Evolutionary conservation across 53 echinoderm and acorn worm species (phyloP).

Genomic region (Stichopus horrens): DNA sequence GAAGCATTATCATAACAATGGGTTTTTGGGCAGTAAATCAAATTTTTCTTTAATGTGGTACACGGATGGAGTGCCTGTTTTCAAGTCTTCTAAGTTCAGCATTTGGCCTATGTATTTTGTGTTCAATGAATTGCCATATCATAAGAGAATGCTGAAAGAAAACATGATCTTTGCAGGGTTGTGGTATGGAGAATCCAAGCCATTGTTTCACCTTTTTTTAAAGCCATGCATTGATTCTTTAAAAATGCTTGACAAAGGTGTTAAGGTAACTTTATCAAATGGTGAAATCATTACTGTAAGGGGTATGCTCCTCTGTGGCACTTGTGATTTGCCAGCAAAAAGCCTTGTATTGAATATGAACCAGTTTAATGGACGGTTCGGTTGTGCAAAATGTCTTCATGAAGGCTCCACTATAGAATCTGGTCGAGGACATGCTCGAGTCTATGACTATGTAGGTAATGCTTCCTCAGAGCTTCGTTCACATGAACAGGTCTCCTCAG

Average conservation of each 20-base stretch:
- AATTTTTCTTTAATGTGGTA: neutral
- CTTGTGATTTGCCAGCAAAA: conserved; percentile 29
- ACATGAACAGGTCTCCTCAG: neutral
- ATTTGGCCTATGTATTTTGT: conserved; percentile 9
- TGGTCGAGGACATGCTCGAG: conserved; percentile 33
- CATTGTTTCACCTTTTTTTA: neutral
- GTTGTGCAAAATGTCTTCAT: conserved; percentile 43
- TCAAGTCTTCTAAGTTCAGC: neutral
- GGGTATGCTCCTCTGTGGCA: neutral
- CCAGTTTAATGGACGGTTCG: conserved; percentile 49
- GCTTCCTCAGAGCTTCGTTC: neutral
- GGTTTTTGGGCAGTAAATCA: neutral
- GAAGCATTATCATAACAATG: neutral
- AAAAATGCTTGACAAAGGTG: neutral
- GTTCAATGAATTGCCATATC: conserved; percentile 23
- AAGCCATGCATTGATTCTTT: neutral
- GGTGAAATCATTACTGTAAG: neutral
- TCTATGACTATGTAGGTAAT: conserved; percentile 13
- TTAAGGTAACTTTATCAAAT: neutral
- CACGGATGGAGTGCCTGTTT: conserved; percentile 9
- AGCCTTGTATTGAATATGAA: conserved; percentile 3
- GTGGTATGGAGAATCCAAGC: neutral
- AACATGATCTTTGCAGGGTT: neutral
- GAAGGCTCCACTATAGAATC: neutral
- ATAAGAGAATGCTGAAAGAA: conserved; percentile 19